A percentile compares a stretch with the other conserved stretches of the same genome.
phyloP scores from a whole-genome alignment of 2,113 vertebrate genomes.

The Sander vitreus region DNA sequence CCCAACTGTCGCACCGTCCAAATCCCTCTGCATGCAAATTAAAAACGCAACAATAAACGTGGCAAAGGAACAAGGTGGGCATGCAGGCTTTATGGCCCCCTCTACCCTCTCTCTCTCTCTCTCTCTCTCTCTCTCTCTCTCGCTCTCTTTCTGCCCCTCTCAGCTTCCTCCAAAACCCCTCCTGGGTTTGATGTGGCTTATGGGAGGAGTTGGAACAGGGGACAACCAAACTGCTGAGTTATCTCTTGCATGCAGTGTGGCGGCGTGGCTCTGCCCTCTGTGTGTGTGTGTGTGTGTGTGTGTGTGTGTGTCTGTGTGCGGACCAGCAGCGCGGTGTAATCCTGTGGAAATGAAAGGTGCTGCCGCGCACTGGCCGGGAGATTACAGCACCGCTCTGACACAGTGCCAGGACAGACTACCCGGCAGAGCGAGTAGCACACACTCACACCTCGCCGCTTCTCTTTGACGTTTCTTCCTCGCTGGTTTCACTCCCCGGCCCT shows the following conservation, averaged over 20 bases:
- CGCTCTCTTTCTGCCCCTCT: slow-evolving; percentile 40
- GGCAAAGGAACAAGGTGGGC: slow-evolving; percentile 87
- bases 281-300: slow-evolving; percentile 41
- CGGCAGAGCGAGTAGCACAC: slow-evolving; percentile 56
- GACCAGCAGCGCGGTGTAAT: slow-evolving; percentile 79
- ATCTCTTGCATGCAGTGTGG: slow-evolving; percentile 84
- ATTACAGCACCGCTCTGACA: slow-evolving; percentile 81
- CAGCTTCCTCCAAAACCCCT: slow-evolving; percentile 63
- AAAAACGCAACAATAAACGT: slow-evolving; percentile 85
- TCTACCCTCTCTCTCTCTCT: slow-evolving; percentile 14
- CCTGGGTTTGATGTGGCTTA: slow-evolving; percentile 85
- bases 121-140: slow-evolving; percentile 33
- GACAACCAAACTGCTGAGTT: slow-evolving; percentile 86
- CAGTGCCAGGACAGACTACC: slow-evolving; percentile 74
- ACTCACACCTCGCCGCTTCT: slow-evolving; percentile 59
- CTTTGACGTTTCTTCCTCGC: slow-evolving; percentile 46
- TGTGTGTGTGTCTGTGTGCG: slow-evolving; percentile 35
- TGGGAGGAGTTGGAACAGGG: slow-evolving; percentile 81
- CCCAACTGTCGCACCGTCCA: slow-evolving; percentile 80
- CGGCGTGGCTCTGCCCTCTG: slow-evolving; percentile 71
- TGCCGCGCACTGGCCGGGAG: slow-evolving; percentile 84
- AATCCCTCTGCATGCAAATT: slow-evolving; percentile 86
- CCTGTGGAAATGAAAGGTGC: slow-evolving; percentile 86
- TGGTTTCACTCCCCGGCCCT: slow-evolving; percentile 27
- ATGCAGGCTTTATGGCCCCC: slow-evolving; percentile 76